These are phyloP conservation scores for Scalopus aquaticus DNA, from an alignment of 2,113 vertebrate genomes.

Conservation along the genomic window DNA sequence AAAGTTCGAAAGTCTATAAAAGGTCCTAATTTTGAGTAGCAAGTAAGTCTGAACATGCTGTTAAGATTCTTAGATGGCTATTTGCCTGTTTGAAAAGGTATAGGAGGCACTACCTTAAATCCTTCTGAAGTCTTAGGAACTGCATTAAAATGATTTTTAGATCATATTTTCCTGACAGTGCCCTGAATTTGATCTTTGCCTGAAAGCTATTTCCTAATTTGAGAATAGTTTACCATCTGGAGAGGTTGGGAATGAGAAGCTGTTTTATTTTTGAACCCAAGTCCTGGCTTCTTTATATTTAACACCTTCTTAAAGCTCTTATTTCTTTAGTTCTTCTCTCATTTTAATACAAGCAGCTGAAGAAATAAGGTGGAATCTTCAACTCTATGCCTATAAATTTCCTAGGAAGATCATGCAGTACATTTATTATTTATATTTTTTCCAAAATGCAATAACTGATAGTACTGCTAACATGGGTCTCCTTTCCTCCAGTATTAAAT, in stretches of 20 bases:
- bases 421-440: neutral
- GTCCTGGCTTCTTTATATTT: conserved; percentile 57
- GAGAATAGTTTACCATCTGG: conserved; percentile 69
- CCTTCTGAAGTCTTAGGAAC: conserved; percentile 25
- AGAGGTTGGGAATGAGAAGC: conserved; percentile 51
- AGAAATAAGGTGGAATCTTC: conserved; percentile 10
- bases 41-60: neutral
- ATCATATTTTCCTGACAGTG: conserved; percentile 53
- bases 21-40: neutral
- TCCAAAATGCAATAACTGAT: neutral
- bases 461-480: neutral
- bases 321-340: conserved; percentile 61
- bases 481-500: neutral
- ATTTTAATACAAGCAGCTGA: conserved; percentile 38
- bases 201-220: conserved; percentile 70
- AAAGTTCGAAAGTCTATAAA: neutral
- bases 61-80: neutral
- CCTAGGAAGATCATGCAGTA: neutral
- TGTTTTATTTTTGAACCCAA: conserved; percentile 64
- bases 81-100: conserved; percentile 12
- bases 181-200: conserved; percentile 65
- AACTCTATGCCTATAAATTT: conserved; percentile 12
- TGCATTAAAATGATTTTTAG: conserved; percentile 58
- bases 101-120: neutral
- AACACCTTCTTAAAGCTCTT: conserved; percentile 44